A percentile compares a stretch with the other conserved stretches of the same genome.
These are phyloP conservation scores for Nowickia ferox DNA, from an alignment of 2,888 invertebrate species.

Conservation along the genomic window DNA sequence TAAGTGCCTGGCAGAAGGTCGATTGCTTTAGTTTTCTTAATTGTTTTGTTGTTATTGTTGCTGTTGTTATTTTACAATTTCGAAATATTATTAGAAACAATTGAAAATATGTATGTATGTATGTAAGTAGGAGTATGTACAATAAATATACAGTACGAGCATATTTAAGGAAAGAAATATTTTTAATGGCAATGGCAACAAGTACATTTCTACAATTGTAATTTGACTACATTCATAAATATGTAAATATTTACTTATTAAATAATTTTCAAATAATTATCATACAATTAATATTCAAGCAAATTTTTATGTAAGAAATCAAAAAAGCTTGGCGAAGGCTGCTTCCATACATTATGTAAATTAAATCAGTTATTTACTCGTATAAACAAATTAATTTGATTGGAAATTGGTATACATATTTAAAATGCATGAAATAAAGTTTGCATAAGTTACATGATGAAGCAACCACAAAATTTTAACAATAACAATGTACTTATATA, in stretches of 20 bases:
- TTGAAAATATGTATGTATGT: background rate
- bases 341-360: background rate
- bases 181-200: slow-evolving; percentile 48
- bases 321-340: background rate
- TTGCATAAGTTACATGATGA: no score
- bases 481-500: no score
- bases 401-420: no score
- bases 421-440: no score
- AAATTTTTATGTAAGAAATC: background rate
- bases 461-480: no score
- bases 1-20: background rate
- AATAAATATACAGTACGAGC: no score
- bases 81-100: no score
- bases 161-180: background rate
- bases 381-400: no score
- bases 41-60: no score
- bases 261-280: slow-evolving; percentile 12
- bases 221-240: slow-evolving; percentile 15
- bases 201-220: slow-evolving; percentile 12
- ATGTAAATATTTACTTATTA: slow-evolving; percentile 31
- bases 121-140: no score
- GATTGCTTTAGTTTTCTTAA: slow-evolving; percentile 8
- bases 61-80: no score
- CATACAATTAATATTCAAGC: slow-evolving; percentile 6
- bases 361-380: background rate